phyloP scores from a whole-genome alignment of 2,888 invertebrate species.

The Ennomos quercinarius region DNA sequence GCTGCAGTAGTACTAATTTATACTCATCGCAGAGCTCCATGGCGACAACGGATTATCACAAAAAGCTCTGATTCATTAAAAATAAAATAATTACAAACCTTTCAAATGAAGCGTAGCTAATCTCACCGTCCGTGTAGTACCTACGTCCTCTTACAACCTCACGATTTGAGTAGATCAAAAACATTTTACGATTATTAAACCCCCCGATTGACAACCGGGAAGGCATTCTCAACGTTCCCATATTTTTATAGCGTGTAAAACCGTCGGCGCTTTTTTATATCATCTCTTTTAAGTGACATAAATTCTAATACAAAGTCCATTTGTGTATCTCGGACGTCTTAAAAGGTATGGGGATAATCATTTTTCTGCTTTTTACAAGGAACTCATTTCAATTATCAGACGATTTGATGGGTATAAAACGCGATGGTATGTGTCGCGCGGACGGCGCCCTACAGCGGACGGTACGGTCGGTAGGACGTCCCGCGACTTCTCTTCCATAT shows the following conservation, averaged over 20 bases:
- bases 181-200: constrained; percentile 84
- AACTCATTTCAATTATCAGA: constrained; percentile 85
- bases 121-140: constrained; percentile 41
- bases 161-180: constrained; percentile 72
- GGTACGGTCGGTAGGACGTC: constrained; percentile 60
- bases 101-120: constrained; percentile 40
- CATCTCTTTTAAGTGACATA: constrained; percentile 84
- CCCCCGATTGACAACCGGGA: constrained; percentile 81
- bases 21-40: not conserved
- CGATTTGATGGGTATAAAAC: constrained; percentile 83
- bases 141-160: constrained; percentile 45
- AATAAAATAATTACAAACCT: constrained; percentile 31
- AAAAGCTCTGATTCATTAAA: constrained; percentile 15
- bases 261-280: constrained; percentile 83
- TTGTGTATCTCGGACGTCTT: constrained; percentile 85
- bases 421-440: constrained; percentile 76
- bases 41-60: not conserved
- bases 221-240: constrained; percentile 79
- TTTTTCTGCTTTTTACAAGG: constrained; percentile 85
- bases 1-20: not conserved
- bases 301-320: constrained; percentile 86
- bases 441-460: constrained; percentile 78
- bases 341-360: constrained; percentile 84
- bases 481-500: constrained; percentile 56
- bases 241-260: constrained; percentile 85